Conservation (phyloP, 1,140 invertebrate genomes). For the Ganaspis sp. region DNA sequence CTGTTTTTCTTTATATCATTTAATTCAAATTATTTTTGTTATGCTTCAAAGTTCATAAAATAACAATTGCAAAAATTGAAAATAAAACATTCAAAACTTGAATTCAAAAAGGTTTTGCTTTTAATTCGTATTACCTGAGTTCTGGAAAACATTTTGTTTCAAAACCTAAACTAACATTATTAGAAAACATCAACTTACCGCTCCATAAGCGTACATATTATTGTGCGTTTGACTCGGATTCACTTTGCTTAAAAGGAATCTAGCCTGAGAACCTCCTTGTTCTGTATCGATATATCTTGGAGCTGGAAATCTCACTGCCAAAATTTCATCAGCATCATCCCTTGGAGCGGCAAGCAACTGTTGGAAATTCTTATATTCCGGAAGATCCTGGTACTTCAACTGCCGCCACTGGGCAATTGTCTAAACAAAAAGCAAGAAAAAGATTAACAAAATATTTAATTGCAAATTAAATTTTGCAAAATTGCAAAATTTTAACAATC, state of each 20-base stretch:
- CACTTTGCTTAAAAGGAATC: constrained; percentile 98
- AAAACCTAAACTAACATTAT: no score
- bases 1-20: constrained; percentile 58
- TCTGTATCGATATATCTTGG: constrained; percentile 99
- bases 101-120: no score
- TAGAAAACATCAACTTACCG: constrained; percentile 81
- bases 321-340: constrained; percentile 97
- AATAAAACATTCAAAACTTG: no score
- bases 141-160: no score
- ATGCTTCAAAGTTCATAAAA: no score
- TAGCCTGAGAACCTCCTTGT: constrained; percentile 97
- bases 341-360: constrained; percentile 97
- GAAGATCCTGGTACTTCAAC: constrained; percentile 95
- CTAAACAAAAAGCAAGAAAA: constrained; percentile 75
- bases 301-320: constrained; percentile 97
- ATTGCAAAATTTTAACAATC: neutral
- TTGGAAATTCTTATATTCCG: constrained; percentile 98
- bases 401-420: constrained; percentile 98
- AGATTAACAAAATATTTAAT: neutral
- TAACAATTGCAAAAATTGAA: no score
- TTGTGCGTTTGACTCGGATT: constrained; percentile 99
- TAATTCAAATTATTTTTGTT: constrained; percentile 34
- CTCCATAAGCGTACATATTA: constrained; percentile 96
- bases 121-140: no score
- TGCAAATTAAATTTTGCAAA: constrained; percentile 15